Evolutionary conservation across 2,888 invertebrate genomes (phyloP).

Genomic region (Dinocampus coccinellae): DNA sequence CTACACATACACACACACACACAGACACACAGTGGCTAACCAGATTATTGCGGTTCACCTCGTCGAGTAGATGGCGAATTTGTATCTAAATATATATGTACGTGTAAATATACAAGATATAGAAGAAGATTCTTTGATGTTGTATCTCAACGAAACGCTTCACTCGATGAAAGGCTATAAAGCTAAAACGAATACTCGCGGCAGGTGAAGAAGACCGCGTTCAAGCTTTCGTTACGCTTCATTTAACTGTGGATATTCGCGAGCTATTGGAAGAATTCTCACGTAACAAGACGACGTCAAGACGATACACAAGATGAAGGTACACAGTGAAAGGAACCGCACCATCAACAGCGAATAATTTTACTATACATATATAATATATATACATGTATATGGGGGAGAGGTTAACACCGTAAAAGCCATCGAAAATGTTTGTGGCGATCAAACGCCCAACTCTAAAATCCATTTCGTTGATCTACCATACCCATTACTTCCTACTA

Average conservation of each 20-base stretch:
- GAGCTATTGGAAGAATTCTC: slow-evolving; percentile 50
- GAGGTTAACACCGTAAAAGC: neutral
- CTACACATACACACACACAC: no score
- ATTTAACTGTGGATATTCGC: slow-evolving; percentile 65
- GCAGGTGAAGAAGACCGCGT: slow-evolving; percentile 58
- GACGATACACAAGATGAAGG: slow-evolving; percentile 37
- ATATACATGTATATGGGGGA: no score
- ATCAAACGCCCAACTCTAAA: slow-evolving; percentile 14
- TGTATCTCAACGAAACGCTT: slow-evolving; percentile 53
- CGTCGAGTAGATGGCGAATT: slow-evolving; percentile 25
- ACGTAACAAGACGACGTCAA: slow-evolving; percentile 44
- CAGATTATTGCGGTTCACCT: slow-evolving; percentile 48
- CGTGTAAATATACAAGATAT: slow-evolving; percentile 24
- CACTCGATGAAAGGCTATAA: slow-evolving; percentile 60
- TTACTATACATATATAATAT: slow-evolving; percentile 1
- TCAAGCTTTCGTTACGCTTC: slow-evolving; percentile 53
- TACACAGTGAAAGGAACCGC: neutral
- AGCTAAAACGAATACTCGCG: slow-evolving; percentile 40
- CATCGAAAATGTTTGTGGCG: slow-evolving; percentile 9
- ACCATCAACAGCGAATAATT: slow-evolving; percentile 30
- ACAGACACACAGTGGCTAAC: slow-evolving; percentile 45
- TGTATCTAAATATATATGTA: slow-evolving; percentile 1
- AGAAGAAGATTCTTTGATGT: slow-evolving; percentile 64
- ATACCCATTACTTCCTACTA: neutral
- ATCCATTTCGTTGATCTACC: neutral